Evolutionary conservation across 30 jellyfish, hydroid and myxozoan genomes (phyloP), one percentile per base, ranked within the genome.

Genomic region (Cassiopea xamachana): DNA sequence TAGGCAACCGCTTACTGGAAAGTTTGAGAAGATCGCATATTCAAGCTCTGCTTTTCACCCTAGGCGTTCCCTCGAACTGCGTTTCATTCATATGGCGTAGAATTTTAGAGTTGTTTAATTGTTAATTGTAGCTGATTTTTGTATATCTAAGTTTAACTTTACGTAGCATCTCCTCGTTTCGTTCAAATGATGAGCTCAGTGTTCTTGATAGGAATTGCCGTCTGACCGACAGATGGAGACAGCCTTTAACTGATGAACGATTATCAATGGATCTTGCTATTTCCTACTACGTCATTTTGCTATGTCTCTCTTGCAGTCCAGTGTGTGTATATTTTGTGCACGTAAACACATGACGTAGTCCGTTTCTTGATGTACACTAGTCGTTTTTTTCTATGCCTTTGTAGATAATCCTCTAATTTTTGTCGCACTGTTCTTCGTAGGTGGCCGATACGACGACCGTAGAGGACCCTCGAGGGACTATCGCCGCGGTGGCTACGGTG

Each of bases 401-500:
- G 39, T 27, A 27, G 39, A 27, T 27, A 27, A 27, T 0, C 39
- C 39, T 27, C 39, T 27, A 27, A 27, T 27, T 27, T 27, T 27
- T 27, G 39, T 27, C 39, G 39, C 39, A 27, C 39, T 55, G 12
- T 55, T 55, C 12, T 55, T 55, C 12, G 10, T 55, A 14, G 6
- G 39, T 0, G 74, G 74, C 15, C 87, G 86, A 47, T 73, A 73
- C 83, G 91, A 88, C 50, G 95, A 88, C 46, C 85, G 91, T 46
- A 80, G 83, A 59, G 69, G 95, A 70, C 8, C 81, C 81, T 44
- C 79, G 71, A 86, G 92, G 67, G 91, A 90, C 81, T 67, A 84
- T 68, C 97, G 96, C 49, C 92, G 98, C 83, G 94, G 91, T 51
- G 81, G 90, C 51, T 6, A 39, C 15, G 80, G 80, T 71, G 80